A percentile compares a stretch with the other conserved stretches of the same genome.
These are phyloP conservation scores for Lordiphosa stackelbergi DNA, from an alignment of 1,140 invertebrate species.

Conservation along the genomic window DNA sequence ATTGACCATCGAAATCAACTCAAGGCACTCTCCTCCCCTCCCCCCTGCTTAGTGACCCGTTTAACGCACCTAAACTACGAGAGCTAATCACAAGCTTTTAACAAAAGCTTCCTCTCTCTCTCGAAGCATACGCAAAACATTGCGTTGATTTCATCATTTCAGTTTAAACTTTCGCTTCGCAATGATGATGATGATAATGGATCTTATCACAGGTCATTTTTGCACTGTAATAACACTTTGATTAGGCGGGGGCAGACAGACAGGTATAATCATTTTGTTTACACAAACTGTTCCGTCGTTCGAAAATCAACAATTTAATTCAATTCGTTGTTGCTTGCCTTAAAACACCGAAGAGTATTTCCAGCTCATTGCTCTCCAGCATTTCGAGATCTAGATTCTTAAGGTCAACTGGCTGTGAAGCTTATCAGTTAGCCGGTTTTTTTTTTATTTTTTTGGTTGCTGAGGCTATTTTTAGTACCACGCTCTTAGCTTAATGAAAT, in stretches of 20 bases:
- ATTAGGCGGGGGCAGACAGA: neutral
- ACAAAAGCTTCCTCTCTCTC: conserved; percentile 8
- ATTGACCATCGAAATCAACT: conserved; percentile 21
- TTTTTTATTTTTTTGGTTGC: conserved; percentile 10
- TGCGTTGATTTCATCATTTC: conserved; percentile 13
- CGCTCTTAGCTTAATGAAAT: conserved; percentile 38
- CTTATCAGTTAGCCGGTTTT: conserved; percentile 10
- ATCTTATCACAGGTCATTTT: conserved; percentile 16
- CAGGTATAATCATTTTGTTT: conserved; percentile 68
- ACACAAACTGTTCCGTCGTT: conserved; percentile 35
- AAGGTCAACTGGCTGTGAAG: conserved; percentile 48
- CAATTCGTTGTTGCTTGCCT: conserved; percentile 29
- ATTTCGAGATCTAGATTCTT: conserved; percentile 36
- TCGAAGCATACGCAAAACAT: conserved; percentile 4
- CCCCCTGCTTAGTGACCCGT: conserved; percentile 6
- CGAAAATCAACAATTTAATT: conserved; percentile 38
- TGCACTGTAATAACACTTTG: conserved; percentile 21
- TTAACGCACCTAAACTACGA: neutral
- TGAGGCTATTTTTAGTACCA: conserved; percentile 35
- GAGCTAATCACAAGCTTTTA: conserved; percentile 4
- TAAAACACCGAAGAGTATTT: too few relatives aligned
- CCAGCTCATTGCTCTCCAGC: conserved; percentile 10
- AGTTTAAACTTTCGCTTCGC: conserved; percentile 4
- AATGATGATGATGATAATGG: conserved; percentile 13
- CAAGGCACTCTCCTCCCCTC: conserved; percentile 18